Evolutionary conservation across 2,113 vertebrate species (phyloP).

Genomic region (Serinus canaria): DNA sequence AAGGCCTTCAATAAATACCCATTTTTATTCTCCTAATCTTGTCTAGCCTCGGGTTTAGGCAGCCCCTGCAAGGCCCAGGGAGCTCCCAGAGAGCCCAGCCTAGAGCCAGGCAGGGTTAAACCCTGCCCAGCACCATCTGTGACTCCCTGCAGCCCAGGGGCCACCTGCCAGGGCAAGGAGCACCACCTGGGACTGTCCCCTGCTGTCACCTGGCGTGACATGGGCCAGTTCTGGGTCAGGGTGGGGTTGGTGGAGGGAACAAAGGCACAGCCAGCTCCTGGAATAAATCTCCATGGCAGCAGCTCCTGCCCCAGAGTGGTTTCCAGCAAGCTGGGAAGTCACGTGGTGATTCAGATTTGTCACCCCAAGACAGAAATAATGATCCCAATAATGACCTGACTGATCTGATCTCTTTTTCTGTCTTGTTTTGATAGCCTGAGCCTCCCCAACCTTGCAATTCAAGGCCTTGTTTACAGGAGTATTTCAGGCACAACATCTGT

Average conservation of each 20-base stretch:
- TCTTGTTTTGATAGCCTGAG: not conserved
- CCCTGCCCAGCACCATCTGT: not conserved
- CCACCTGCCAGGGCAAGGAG: not conserved
- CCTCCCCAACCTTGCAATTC: not conserved
- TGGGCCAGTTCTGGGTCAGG: not conserved
- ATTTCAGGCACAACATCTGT: conserved; percentile 63
- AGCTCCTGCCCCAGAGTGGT: not conserved
- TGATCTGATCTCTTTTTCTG: not conserved
- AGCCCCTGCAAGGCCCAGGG: too few relatives aligned
- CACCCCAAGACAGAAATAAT: not conserved
- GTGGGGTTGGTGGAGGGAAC: not conserved
- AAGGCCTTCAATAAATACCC: not conserved
- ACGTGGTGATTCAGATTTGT: not conserved
- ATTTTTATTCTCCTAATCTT: not conserved
- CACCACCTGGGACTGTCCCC: fast-evolving
- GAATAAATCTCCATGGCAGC: not conserved
- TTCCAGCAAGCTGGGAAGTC: not conserved
- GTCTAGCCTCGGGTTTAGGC: too few relatives aligned
- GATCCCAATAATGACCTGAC: not conserved
- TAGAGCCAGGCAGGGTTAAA: not conserved
- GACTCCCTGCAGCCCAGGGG: not conserved
- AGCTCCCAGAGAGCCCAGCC: not conserved
- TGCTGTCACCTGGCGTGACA: not conserved
- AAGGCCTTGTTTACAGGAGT: conserved; percentile 38
- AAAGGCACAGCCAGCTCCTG: not conserved